A percentile compares a stretch with the other conserved stretches of the same genome.
Evolutionary conservation across 2,888 invertebrate genomes (phyloP).

Genomic region (Folsomia manolachei): DNA sequence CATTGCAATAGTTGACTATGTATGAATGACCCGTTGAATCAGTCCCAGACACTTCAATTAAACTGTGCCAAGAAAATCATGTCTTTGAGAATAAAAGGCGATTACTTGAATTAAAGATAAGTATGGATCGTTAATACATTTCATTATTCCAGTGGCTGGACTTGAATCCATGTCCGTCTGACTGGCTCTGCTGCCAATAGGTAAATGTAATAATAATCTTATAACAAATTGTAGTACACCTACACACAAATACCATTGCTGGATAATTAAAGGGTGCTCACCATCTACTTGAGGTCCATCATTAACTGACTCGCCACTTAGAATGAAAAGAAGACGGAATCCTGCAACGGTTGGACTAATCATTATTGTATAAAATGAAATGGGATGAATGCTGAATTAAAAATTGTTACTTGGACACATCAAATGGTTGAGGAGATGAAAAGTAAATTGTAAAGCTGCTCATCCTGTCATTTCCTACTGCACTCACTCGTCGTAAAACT

Average conservation of each 20-base stretch:
- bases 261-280: slow-evolving; percentile 18
- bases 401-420: neutral
- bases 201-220: too few species aligned
- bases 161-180: neutral
- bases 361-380: neutral
- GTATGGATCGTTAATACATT: slow-evolving; percentile 20
- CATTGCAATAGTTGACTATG: slow-evolving; percentile 6
- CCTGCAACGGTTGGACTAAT: neutral
- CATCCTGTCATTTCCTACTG: neutral
- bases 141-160: slow-evolving; percentile 20
- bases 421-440: neutral
- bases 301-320: slow-evolving; percentile 11
- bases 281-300: slow-evolving; percentile 7
- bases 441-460: neutral
- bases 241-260: too few species aligned
- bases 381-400: neutral
- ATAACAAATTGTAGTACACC: too few species aligned
- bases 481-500: neutral
- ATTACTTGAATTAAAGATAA: slow-evolving; percentile 17
- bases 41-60: slow-evolving; percentile 16
- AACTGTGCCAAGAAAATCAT: slow-evolving; percentile 5
- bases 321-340: neutral
- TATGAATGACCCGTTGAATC: neutral
- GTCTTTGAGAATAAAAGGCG: slow-evolving; percentile 15
- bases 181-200: neutral